A percentile compares a stretch with the other conserved stretches of the same genome.
phyloP scores from a whole-genome alignment of 2,797 vertebrate species.

The Gobionotothen gibberifrons region DNA sequence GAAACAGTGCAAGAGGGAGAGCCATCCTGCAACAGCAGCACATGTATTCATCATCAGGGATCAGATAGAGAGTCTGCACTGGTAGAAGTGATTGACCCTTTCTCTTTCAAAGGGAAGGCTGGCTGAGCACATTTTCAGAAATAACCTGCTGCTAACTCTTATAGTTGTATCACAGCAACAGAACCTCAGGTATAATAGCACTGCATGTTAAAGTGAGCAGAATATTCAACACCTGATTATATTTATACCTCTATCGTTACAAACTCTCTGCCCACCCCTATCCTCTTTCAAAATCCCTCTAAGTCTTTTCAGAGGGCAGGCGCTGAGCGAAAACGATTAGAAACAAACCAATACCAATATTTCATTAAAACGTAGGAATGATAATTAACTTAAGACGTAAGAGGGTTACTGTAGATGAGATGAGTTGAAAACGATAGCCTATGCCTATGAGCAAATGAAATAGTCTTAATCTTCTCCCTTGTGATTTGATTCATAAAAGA shows the following conservation, averaged over 20 bases:
- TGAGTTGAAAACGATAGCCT: constrained; percentile 29
- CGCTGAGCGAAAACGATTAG: constrained; percentile 10
- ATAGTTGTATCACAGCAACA: too few species aligned
- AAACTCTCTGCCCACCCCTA: constrained; percentile 2
- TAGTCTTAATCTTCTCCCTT: constrained; percentile 30
- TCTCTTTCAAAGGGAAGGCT: constrained; percentile 19
- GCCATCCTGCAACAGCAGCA: constrained; percentile 36
- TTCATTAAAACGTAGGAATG: constrained; percentile 39
- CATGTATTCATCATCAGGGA: constrained; percentile 32
- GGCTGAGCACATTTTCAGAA: constrained; percentile 42
- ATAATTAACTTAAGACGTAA: constrained; percentile 30
- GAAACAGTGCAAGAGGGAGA: constrained; percentile 41
- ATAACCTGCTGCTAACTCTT: constrained; percentile 18
- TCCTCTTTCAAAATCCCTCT: background rate
- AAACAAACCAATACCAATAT: constrained; percentile 22
- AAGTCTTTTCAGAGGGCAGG: background rate
- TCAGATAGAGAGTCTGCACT: constrained; percentile 27
- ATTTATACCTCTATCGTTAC: constrained; percentile 6
- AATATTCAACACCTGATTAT: constrained; percentile 23
- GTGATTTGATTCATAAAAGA: constrained; percentile 26
- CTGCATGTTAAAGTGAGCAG: background rate
- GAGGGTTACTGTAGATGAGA: constrained; percentile 8
- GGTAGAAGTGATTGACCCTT: constrained; percentile 29
- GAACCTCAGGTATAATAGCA: background rate
- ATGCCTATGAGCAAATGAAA: constrained; percentile 36